These are phyloP conservation scores for Drosophila fulvimacula DNA, from an alignment of 2,888 invertebrate species.

Conservation along the genomic window DNA sequence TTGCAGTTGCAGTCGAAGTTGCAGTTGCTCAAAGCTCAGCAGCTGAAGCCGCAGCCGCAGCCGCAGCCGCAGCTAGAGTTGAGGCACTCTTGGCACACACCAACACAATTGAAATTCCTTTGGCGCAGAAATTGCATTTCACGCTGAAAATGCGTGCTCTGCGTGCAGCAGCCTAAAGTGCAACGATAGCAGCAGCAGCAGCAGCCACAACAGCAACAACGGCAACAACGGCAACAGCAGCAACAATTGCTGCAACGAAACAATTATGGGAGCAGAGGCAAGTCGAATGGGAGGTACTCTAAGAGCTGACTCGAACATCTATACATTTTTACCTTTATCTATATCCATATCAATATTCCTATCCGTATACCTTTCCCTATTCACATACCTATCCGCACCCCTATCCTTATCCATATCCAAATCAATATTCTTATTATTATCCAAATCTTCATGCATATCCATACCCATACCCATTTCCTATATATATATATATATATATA, in stretches of 20 bases:
- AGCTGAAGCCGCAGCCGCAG: slow-evolving; percentile 4
- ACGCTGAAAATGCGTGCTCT: slow-evolving; percentile 84
- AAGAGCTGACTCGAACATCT: not conserved
- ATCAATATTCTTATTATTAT: not conserved
- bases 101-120: slow-evolving; percentile 82
- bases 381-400: not conserved
- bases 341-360: not conserved
- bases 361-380: not conserved
- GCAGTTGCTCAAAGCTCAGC: slow-evolving; percentile 12
- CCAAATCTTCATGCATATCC: not conserved
- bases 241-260: slow-evolving; percentile 23
- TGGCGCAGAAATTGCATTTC: slow-evolving; percentile 83
- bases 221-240: slow-evolving; percentile 9
- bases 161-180: slow-evolving; percentile 78
- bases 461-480: not conserved
- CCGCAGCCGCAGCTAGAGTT: slow-evolving; percentile 16
- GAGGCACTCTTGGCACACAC: slow-evolving; percentile 56
- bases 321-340: not conserved
- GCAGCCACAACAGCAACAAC: slow-evolving; percentile 15
- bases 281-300: slow-evolving; percentile 32
- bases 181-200: slow-evolving; percentile 42
- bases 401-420: not conserved
- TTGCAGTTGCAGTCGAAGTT: slow-evolving; percentile 25
- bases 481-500: not conserved
- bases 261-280: slow-evolving; percentile 10